These are phyloP conservation scores for Caradrina clavipalpis DNA, from an alignment of 2,888 invertebrate genomes.

Conservation along the genomic window DNA sequence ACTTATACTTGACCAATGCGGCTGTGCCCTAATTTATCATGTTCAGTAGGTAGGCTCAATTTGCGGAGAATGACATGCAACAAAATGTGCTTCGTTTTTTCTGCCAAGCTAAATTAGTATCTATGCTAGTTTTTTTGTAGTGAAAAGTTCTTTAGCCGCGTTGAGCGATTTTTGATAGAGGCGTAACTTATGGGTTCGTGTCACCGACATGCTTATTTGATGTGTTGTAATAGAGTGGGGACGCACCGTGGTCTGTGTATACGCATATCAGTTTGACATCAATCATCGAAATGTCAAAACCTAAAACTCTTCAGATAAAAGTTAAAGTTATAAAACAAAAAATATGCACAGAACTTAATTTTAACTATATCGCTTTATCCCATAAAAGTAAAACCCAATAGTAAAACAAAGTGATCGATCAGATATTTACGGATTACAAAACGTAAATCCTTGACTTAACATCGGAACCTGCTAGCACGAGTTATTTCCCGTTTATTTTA, in stretches of 20 bases:
- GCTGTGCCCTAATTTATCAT: neutral
- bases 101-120: too few species aligned
- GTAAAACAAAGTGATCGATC: slow-evolving; percentile 28
- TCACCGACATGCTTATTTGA: too few species aligned
- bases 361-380: neutral
- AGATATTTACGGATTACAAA: slow-evolving; percentile 48
- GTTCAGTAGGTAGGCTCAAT: slow-evolving; percentile 30
- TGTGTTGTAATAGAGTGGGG: too few species aligned
- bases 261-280: too few species aligned
- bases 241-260: too few species aligned
- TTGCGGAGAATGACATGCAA: slow-evolving; percentile 37
- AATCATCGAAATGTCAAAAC: too few species aligned
- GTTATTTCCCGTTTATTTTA: slow-evolving; percentile 54
- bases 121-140: too few species aligned
- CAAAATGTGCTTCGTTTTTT: neutral
- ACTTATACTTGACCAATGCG: slow-evolving; percentile 3
- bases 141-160: too few species aligned
- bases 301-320: too few species aligned
- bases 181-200: too few species aligned
- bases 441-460: slow-evolving; percentile 16
- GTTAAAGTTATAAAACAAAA: slow-evolving; percentile 1
- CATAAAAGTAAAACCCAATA: slow-evolving; percentile 8
- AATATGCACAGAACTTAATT: slow-evolving; percentile 13
- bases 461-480: slow-evolving; percentile 29
- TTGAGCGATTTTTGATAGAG: too few species aligned